A percentile compares a stretch with the other conserved stretches of the same genome.
These are phyloP conservation scores for Rhodophaea formosa DNA, from an alignment of 2,888 invertebrate genomes.

Conservation along the genomic window DNA sequence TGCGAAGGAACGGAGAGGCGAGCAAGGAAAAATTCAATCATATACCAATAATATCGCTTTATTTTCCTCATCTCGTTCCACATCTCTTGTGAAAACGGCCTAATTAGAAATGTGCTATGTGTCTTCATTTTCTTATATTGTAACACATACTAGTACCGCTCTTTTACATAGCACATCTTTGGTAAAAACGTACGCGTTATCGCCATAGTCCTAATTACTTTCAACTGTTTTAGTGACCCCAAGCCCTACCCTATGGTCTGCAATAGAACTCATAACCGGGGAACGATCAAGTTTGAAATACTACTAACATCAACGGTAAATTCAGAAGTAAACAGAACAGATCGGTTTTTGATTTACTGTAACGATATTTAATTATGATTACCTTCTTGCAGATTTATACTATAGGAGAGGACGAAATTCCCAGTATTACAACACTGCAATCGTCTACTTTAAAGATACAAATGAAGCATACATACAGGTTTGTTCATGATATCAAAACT, in stretches of 20 bases:
- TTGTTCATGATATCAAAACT: slow-evolving; percentile 18
- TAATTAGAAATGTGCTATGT: too few relatives aligned
- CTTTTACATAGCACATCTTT: too few relatives aligned
- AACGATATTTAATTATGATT: too few relatives aligned
- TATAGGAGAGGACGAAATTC: slow-evolving; percentile 85
- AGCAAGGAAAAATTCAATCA: too few relatives aligned
- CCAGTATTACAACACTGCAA: slow-evolving; percentile 84
- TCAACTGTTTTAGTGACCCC: slow-evolving; percentile 43
- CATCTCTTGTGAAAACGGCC: too few relatives aligned
- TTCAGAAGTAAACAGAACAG: neutral
- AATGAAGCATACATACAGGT: slow-evolving; percentile 56
- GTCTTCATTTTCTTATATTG: too few relatives aligned
- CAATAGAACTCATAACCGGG: slow-evolving; percentile 72
- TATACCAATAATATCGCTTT: too few relatives aligned
- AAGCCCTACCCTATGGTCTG: slow-evolving; percentile 73
- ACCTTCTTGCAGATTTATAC: slow-evolving; percentile 80
- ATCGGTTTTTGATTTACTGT: too few relatives aligned
- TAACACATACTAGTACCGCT: too few relatives aligned
- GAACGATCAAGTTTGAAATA: slow-evolving; percentile 73
- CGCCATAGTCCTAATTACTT: neutral
- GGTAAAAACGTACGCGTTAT: neutral
- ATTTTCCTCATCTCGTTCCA: too few relatives aligned
- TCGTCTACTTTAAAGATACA: slow-evolving; percentile 80
- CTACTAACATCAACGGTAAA: slow-evolving; percentile 71
- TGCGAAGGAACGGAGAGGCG: too few relatives aligned